These are phyloP conservation scores for Ammospiza caudacuta DNA, from an alignment of 2,113 vertebrate species.

Conservation along the genomic window DNA sequence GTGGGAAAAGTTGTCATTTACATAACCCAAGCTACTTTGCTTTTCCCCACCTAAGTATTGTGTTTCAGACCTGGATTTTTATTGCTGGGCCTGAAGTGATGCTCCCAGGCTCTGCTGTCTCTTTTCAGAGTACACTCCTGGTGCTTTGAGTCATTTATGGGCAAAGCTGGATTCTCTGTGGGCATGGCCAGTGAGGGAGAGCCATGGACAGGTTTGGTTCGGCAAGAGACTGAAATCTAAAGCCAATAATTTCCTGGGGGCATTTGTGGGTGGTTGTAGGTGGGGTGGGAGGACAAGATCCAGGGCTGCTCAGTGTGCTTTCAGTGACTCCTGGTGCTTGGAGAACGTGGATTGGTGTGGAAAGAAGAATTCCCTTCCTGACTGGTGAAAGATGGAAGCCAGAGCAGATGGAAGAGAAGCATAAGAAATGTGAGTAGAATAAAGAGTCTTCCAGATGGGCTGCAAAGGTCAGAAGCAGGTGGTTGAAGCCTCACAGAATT, in stretches of 20 bases:
- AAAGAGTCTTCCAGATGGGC: background rate
- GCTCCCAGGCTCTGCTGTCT: background rate
- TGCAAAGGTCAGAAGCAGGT: background rate
- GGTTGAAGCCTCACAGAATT: background rate
- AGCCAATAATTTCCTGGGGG: rapidly evolving
- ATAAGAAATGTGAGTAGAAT: background rate
- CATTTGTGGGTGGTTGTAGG: background rate
- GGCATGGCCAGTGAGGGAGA: background rate
- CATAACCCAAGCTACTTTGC: background rate
- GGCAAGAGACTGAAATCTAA: background rate
- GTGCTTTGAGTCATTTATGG: background rate
- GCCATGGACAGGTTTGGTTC: background rate
- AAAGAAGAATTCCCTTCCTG: background rate
- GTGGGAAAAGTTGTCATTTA: background rate
- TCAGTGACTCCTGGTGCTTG: background rate
- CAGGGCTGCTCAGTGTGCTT: background rate
- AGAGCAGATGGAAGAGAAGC: background rate
- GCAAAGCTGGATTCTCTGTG: background rate
- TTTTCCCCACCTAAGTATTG: background rate
- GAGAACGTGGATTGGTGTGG: background rate
- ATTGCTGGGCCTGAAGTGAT: background rate
- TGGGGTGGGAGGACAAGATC: background rate
- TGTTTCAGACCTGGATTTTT: background rate
- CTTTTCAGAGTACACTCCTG: background rate
- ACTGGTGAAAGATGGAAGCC: background rate